Conservation (phyloP, 2,888 invertebrate genomes). For the Drosophila lacicola region DNA sequence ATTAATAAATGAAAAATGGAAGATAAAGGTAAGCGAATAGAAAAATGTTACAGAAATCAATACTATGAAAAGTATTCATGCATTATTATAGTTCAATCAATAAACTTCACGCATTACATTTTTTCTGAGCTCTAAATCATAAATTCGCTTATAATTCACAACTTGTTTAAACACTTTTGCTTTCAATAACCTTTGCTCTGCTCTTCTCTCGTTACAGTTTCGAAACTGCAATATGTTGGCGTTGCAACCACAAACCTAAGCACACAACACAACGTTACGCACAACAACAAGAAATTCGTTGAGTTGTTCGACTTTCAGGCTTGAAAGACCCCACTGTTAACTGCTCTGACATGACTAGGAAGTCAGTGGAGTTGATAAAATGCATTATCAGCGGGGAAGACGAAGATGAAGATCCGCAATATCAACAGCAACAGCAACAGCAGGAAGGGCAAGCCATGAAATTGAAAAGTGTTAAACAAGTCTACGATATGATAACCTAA, state of each 20-base stretch:
- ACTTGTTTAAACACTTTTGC: background rate
- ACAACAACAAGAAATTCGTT: slow-evolving; percentile 17
- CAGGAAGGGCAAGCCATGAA: slow-evolving; percentile 46
- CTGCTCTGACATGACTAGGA: slow-evolving; percentile 69
- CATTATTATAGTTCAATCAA: too few species aligned
- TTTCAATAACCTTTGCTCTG: slow-evolving; percentile 6
- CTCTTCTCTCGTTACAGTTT: slow-evolving; percentile 31
- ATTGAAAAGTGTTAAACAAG: slow-evolving; percentile 77
- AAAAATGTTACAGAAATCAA: too few species aligned
- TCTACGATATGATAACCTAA: slow-evolving; percentile 79
- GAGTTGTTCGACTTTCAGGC: slow-evolving; percentile 18
- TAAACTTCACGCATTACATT: too few species aligned
- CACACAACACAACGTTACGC: slow-evolving; percentile 8
- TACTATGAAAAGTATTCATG: too few species aligned
- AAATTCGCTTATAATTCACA: background rate
- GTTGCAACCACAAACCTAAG: slow-evolving; percentile 27
- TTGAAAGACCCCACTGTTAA: slow-evolving; percentile 13
- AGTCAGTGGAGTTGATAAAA: slow-evolving; percentile 76
- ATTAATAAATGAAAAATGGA: too few species aligned
- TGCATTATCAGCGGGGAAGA: slow-evolving; percentile 83
- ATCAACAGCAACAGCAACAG: slow-evolving; percentile 48
- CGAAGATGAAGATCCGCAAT: slow-evolving; percentile 82
- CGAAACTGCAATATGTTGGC: slow-evolving; percentile 29
- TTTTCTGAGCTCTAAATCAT: background rate
- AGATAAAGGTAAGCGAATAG: too few species aligned